Percentiles rank a stretch among this genome's conserved stretches.
Evolutionary conservation across 2,797 vertebrate genomes (phyloP).

Genomic region (Ctenopoma kingsleyae): DNA sequence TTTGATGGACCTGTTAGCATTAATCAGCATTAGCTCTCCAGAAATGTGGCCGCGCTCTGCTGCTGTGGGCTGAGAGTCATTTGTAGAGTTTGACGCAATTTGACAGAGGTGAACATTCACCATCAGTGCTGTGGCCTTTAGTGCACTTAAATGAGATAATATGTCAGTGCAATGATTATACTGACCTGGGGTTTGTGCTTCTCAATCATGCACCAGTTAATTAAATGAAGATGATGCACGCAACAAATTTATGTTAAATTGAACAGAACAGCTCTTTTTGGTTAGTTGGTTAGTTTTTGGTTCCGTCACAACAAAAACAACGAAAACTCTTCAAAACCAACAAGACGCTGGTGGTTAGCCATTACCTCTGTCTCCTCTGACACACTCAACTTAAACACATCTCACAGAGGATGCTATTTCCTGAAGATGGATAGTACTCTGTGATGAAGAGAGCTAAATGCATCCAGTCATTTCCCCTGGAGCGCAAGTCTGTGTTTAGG

Average conservation of each 20-base stretch:
- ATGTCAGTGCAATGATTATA: slow-evolving; percentile 48
- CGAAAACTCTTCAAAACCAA: slow-evolving; percentile 41
- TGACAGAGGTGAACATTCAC: slow-evolving; percentile 65
- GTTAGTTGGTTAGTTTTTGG: neutral
- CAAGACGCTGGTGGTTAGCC: slow-evolving; percentile 49
- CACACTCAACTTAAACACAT: slow-evolving; percentile 68
- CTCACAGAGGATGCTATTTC: slow-evolving; percentile 65
- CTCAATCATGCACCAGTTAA: slow-evolving; percentile 19
- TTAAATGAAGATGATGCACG: slow-evolving; percentile 18
- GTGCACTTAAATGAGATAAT: slow-evolving; percentile 58
- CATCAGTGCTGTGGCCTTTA: slow-evolving; percentile 55
- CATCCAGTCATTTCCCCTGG: slow-evolving; percentile 75
- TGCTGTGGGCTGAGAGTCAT: slow-evolving; percentile 56
- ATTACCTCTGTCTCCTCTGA: slow-evolving; percentile 50
- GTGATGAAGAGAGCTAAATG: slow-evolving; percentile 76
- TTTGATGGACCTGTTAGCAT: slow-evolving; percentile 70
- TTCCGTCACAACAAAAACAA: slow-evolving; percentile 22
- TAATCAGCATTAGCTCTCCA: slow-evolving; percentile 75
- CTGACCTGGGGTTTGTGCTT: slow-evolving; percentile 46
- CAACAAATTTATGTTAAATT: neutral
- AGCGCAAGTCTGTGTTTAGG: slow-evolving; percentile 72
- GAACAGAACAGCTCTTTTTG: neutral
- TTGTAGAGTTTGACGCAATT: slow-evolving; percentile 70
- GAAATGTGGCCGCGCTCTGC: slow-evolving; percentile 42
- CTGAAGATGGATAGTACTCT: slow-evolving; percentile 72